Base-by-base conservation (phyloP, 2,797 vertebrate genomes). In the Typhlichthys subterraneus region DNA sequence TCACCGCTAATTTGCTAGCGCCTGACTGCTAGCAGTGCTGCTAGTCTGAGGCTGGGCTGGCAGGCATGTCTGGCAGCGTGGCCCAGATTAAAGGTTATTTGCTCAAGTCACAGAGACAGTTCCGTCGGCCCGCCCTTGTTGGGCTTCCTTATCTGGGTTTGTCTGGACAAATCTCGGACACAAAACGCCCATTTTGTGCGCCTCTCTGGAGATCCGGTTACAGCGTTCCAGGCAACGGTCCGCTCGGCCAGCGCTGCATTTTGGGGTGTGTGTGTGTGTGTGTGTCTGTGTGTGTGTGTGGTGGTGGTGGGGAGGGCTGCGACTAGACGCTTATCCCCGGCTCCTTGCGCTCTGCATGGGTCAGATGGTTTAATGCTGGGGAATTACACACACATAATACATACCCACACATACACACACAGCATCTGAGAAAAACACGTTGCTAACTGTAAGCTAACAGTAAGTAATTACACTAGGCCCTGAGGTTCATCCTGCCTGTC, bases 191-290 rank as follows among this genome's bases (percentile, higher is more conserved):
- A 88, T 92, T 92, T 92, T 90, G 81, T 85, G 84, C 82, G 87
- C 86, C 83, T 88, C 87, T 87, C 83, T 80, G 73, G 83, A 92
- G 90, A 90, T 92, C 89, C 82, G 82, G 91, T 93, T 92, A 89
- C 90, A 87, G 75, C 53, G 73, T 79, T 76, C 72, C 85, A 89
- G 91, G 91, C 85, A 83, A 79, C 57, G 84, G 14, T 80, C 85
- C 71, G 72, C 67, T 82, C 80, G 77, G 55, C 75, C 77, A 63
- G 58, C 68, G 14, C 77, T 55, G 83, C 83, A 79, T 80, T 66
- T 83, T 38, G 51, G 73, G 0, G 1, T 29, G 47, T 12, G 49
- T n/a, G 7, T n/a, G 48, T 23, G 23, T 23, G 23, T 29, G 23
- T 29, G 23, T 3, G 23, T 23, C 3, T 29, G 23, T 3, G 23